These are phyloP conservation scores for Thunnus maccoyii DNA, from an alignment of 2,113 vertebrate species.

Conservation along the genomic window DNA sequence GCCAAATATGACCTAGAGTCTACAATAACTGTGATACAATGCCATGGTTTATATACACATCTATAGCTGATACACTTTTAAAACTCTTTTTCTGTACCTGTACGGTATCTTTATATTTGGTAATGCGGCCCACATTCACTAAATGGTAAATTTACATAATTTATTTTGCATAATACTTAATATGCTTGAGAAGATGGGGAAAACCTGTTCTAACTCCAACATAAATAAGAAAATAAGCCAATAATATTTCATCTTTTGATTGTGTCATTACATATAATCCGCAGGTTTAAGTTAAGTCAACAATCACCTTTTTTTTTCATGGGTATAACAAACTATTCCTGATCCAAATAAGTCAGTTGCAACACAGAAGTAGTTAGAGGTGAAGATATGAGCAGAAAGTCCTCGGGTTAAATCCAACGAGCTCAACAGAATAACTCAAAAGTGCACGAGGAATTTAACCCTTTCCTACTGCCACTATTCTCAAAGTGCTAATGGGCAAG, in stretches of 20 bases:
- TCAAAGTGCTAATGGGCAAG: conserved; percentile 35
- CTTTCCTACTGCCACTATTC: conserved; percentile 24
- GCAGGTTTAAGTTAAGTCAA: no score
- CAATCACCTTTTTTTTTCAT: conserved; percentile 7
- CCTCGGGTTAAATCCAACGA: conserved; percentile 46
- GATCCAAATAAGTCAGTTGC: conserved; percentile 30
- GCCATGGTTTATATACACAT: background rate
- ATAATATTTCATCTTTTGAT: conserved; percentile 1
- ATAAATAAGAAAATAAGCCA: conserved; percentile 5
- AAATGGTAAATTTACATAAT: background rate
- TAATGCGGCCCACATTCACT: background rate
- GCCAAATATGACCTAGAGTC: conserved; percentile 50
- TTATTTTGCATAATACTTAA: background rate
- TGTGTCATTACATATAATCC: background rate
- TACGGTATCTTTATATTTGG: background rate
- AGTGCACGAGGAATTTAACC: conserved; percentile 39
- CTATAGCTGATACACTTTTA: conserved; percentile 4
- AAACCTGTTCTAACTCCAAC: background rate
- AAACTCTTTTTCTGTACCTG: background rate
- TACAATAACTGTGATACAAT: conserved; percentile 28
- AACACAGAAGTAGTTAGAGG: background rate
- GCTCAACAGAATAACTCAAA: conserved; percentile 58
- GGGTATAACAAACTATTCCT: conserved; percentile 8
- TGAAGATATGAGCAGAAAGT: conserved; percentile 45
- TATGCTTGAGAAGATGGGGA: background rate